Base-by-base conservation (phyloP, 1,140 invertebrate species). In the Bacillus rossius region DNA sequence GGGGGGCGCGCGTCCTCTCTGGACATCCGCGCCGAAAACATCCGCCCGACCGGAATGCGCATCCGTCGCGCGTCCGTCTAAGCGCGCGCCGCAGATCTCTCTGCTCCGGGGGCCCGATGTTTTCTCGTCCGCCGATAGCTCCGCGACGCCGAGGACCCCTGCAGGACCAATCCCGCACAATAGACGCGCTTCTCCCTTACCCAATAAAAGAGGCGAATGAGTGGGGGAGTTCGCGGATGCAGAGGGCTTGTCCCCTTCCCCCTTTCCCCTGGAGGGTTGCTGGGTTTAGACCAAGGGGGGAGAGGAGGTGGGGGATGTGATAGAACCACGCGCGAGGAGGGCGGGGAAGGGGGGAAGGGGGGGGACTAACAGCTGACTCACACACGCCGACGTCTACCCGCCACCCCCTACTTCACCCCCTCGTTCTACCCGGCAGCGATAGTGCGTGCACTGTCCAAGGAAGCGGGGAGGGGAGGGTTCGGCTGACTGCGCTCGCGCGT, bases 301-400 rank as follows among this genome's bases (percentile, higher is more conserved):
- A 7, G 29, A 34, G 29, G 4, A 7, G 4, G 29, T 34, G 29
- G 10, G n/a, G 5, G 29, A 34, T 26, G 47, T 26, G 3, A 23
- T 22, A n/a, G 47, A 22, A 8, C 8, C 17, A 45, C 17, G 2
- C 17, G 17, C 10, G 43, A 45, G 43, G 43, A 22, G 10, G 8
- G 1, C 43, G 43, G 17, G n/a, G 43, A 45, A 22, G 47, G 47
- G 2, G 10, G 47, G 20, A 14, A 23, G 22, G 20, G 42, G 16
- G 25, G 53, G 53, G 53, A 42, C 16, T 55, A 55, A 55, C 53
- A 55, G 53, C 53, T 55, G 53, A 55, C 53, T 55, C 53, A 55
- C 43, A 55, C 53, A 40, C 53, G 38, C 51, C 16, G 19, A 19
- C 29, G 14, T n/a, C 23, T 19, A 17, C 50, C 14, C 50, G 22